A percentile compares a stretch with the other conserved stretches of the same genome.
Conservation (phyloP, 1,140 invertebrate genomes). For the Dolichoris vasculosae region DNA sequence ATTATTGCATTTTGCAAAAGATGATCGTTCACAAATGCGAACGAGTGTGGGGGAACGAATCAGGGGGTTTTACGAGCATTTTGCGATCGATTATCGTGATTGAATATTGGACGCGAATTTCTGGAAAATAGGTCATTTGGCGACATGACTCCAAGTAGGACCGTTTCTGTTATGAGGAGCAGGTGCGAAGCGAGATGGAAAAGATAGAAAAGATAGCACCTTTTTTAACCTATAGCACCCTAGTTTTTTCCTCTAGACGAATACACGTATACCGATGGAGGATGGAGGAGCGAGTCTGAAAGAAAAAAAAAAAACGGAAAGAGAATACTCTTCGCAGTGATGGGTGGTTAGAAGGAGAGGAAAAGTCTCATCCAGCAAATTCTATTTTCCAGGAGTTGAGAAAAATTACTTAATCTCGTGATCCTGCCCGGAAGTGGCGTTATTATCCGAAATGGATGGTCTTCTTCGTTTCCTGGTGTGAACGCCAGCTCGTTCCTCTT, state of each 20-base stretch:
- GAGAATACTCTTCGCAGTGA: background rate
- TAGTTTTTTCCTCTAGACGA: background rate
- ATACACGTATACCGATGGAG: background rate
- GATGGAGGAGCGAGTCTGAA: background rate
- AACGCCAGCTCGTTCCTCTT: background rate
- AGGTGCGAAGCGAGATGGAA: slow-evolving; percentile 19
- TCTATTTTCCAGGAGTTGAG: slow-evolving; percentile 57
- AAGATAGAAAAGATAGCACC: background rate
- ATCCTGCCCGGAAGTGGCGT: slow-evolving; percentile 53
- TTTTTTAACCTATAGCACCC: too few relatives aligned
- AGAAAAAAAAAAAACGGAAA: background rate
- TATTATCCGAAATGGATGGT: slow-evolving; percentile 63
- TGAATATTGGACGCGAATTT: slow-evolving; percentile 50
- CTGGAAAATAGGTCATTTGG: slow-evolving; percentile 51
- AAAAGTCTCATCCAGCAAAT: slow-evolving; percentile 35
- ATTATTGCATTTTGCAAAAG: slow-evolving; percentile 47
- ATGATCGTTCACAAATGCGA: background rate
- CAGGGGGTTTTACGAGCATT: slow-evolving; percentile 35
- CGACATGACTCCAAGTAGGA: background rate
- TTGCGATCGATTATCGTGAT: slow-evolving; percentile 51
- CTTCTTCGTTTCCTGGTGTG: slow-evolving; percentile 30
- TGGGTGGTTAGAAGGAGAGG: background rate
- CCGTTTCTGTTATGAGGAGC: background rate
- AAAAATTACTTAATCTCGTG: slow-evolving; percentile 62
- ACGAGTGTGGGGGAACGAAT: background rate